A percentile compares a stretch with the other conserved stretches of the same genome.
Conservation (phyloP, 2,888 invertebrate genomes). For the Oasisia sp. region DNA sequence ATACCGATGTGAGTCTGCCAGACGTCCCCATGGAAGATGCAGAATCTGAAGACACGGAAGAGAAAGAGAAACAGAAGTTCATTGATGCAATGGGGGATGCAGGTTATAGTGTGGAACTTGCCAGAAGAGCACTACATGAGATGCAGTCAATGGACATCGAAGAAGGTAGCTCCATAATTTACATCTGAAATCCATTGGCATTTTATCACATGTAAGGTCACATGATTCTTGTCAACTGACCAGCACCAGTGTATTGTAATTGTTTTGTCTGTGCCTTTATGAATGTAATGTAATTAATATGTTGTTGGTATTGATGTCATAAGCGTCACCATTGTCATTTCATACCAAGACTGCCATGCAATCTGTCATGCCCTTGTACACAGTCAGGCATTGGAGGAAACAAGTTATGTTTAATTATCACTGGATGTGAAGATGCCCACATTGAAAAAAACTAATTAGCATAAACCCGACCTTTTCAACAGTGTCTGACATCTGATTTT, state of each 20-base stretch:
- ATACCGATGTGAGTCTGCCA: not conserved
- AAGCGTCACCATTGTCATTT: not conserved
- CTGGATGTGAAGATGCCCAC: too few relatives aligned
- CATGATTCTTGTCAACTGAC: not conserved
- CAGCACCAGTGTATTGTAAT: not conserved
- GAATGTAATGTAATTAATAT: not conserved
- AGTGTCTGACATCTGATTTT: too few relatives aligned
- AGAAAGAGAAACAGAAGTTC: not conserved
- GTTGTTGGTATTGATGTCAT: not conserved
- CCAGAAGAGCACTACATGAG: conserved; percentile 24
- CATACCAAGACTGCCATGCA: too few relatives aligned
- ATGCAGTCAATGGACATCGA: conserved; percentile 19
- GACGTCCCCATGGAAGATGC: not conserved
- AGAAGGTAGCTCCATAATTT: conserved; percentile 23
- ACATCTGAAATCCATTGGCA: not conserved
- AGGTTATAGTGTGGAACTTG: conserved; percentile 26
- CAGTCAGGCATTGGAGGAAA: too few relatives aligned
- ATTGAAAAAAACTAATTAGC: too few relatives aligned
- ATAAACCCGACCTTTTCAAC: too few relatives aligned
- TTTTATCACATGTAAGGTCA: not conserved
- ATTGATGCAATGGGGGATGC: conserved; percentile 22
- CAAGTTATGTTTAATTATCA: too few relatives aligned
- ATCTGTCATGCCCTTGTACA: too few relatives aligned
- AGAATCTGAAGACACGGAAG: conserved; percentile 18
- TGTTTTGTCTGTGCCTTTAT: not conserved